phyloP scores from a whole-genome alignment of 2,797 vertebrate genomes.

The Pempheris klunzingeri region DNA sequence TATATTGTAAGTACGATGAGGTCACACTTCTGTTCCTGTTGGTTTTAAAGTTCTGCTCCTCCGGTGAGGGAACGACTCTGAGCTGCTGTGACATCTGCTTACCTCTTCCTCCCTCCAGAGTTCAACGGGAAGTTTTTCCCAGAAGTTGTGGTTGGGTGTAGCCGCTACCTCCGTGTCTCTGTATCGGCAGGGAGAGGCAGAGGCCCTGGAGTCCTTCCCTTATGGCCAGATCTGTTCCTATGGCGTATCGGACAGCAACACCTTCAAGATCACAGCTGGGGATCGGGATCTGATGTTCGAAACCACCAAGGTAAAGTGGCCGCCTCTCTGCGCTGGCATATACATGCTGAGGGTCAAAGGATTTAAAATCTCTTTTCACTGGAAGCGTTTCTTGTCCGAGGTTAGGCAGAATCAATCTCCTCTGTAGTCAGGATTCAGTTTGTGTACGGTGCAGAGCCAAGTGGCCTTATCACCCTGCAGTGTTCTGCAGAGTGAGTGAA shows the following conservation, averaged over 20 bases:
- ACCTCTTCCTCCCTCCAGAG: slow-evolving; percentile 82
- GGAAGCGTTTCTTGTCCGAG: slow-evolving; percentile 4
- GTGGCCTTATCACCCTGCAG: slow-evolving; percentile 50
- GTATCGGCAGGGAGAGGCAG: slow-evolving; percentile 91
- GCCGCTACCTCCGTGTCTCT: slow-evolving; percentile 91
- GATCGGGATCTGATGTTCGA: slow-evolving; percentile 92
- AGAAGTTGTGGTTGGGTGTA: slow-evolving; percentile 92
- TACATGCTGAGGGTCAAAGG: not conserved
- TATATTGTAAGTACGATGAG: slow-evolving; percentile 83
- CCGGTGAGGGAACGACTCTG: slow-evolving; percentile 8
- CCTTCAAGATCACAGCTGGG: slow-evolving; percentile 91
- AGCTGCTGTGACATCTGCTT: slow-evolving; percentile 37
- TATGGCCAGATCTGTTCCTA: slow-evolving; percentile 94
- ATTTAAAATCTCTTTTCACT: not conserved
- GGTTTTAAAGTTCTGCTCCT: not conserved
- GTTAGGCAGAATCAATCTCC: slow-evolving; percentile 9
- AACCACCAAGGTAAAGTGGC: slow-evolving; percentile 89
- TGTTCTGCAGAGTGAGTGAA: slow-evolving; percentile 66
- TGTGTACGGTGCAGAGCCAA: slow-evolving; percentile 25
- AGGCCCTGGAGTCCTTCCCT: slow-evolving; percentile 92
- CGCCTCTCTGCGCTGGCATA: not conserved
- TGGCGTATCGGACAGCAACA: slow-evolving; percentile 90
- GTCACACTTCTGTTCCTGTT: not conserved
- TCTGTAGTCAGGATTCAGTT: slow-evolving; percentile 9
- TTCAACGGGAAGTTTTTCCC: slow-evolving; percentile 86